Evolutionary conservation across 2,888 invertebrate genomes (phyloP).

Genomic region (Lepidochrysops patricia): DNA sequence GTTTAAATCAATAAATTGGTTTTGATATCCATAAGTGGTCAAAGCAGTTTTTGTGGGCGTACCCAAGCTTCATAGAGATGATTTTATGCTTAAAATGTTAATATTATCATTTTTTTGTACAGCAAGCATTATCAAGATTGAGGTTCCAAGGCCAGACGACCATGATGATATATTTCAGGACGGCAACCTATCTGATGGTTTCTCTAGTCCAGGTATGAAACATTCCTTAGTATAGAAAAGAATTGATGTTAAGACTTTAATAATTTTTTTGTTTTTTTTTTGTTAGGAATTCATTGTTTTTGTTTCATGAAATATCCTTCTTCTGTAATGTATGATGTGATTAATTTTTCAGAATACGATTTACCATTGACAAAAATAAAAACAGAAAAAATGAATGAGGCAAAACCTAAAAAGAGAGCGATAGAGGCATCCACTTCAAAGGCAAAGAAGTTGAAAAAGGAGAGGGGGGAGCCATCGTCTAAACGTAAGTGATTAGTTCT

Average conservation of each 20-base stretch:
- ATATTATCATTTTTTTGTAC: constrained; percentile 17
- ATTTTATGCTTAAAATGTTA: background rate
- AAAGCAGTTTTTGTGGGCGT: too few relatives aligned
- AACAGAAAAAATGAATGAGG: constrained; percentile 38
- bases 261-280: too few relatives aligned
- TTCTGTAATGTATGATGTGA: background rate
- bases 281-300: too few relatives aligned
- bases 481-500: constrained; percentile 57
- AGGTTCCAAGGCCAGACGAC: constrained; percentile 25
- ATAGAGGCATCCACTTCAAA: constrained; percentile 42
- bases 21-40: too few relatives aligned
- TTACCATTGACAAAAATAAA: constrained; percentile 46
- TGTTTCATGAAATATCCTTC: too few relatives aligned
- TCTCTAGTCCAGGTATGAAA: constrained; percentile 40
- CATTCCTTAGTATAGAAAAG: too few relatives aligned
- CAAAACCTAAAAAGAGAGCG: constrained; percentile 47
- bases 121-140: constrained; percentile 50
- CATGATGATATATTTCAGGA: constrained; percentile 41
- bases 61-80: too few relatives aligned
- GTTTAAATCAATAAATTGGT: too few relatives aligned
- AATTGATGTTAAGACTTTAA: too few relatives aligned
- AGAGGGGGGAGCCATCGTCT: constrained; percentile 39
- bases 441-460: constrained; percentile 44
- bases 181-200: constrained; percentile 37
- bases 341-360: constrained; percentile 40